Evolutionary conservation across 2,888 invertebrate species (phyloP).

Genomic region (Trichogramma evanescens): DNA sequence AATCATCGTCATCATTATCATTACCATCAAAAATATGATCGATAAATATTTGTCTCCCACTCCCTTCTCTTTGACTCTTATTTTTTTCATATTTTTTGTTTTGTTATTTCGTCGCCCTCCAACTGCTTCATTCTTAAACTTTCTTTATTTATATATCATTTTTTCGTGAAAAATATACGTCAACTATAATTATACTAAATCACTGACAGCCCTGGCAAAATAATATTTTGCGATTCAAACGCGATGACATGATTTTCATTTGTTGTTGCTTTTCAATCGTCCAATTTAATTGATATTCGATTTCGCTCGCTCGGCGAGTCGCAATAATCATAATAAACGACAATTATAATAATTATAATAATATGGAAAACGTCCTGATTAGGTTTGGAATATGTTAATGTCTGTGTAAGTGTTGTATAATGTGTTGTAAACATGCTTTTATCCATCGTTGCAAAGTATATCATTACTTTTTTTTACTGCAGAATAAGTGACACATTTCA

Average conservation of each 20-base stretch:
- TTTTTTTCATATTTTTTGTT: background rate
- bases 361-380: background rate
- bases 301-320: background rate
- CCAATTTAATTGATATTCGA: background rate
- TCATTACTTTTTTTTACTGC: no score
- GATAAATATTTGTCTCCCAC: slow-evolving; percentile 10
- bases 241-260: background rate
- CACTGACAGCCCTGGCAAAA: slow-evolving; percentile 3
- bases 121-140: background rate
- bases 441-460: no score
- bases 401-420: background rate
- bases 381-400: background rate
- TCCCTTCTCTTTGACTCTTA: background rate
- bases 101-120: no score
- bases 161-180: slow-evolving; percentile 6
- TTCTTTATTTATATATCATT: background rate
- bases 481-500: no score
- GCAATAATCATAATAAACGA: background rate
- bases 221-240: background rate
- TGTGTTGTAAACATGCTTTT: background rate
- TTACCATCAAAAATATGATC: slow-evolving; percentile 18
- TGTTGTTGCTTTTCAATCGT: background rate
- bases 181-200: slow-evolving; percentile 4
- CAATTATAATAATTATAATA: background rate
- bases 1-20: no score